These are phyloP conservation scores for Junco hyemalis DNA, from an alignment of 2,113 vertebrate species.

Conservation along the genomic window DNA sequence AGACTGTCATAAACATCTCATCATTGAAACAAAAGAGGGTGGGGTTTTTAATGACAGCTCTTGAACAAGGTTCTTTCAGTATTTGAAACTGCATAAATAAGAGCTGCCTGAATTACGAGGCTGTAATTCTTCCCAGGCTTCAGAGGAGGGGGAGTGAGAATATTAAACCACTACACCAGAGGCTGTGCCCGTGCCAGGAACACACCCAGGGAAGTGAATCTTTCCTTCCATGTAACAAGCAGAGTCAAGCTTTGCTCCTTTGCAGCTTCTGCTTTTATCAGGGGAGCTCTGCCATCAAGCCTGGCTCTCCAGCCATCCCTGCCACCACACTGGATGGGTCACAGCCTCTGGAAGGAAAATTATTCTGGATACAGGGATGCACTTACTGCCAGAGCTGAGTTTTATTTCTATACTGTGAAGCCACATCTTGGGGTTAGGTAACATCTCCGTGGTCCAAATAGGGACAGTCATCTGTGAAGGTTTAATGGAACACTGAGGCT, in stretches of 20 bases:
- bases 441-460: neutral
- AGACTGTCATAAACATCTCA: constrained; percentile 49
- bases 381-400: neutral
- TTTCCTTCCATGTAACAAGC: neutral
- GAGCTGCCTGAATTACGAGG: neutral
- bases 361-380: neutral
- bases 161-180: neutral
- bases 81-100: constrained; percentile 64
- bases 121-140: constrained; percentile 18
- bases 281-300: accelerated
- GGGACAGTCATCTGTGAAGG: neutral
- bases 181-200: neutral
- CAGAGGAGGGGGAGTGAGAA: neutral
- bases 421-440: neutral
- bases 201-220: neutral
- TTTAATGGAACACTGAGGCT: neutral
- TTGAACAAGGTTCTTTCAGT: constrained; percentile 23
- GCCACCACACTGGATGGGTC: neutral
- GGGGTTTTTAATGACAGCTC: constrained; percentile 27
- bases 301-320: neutral
- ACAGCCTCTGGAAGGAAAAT: neutral
- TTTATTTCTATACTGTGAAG: neutral
- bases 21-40: constrained; percentile 39
- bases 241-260: neutral
- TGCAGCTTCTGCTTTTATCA: neutral